Conservation (phyloP, 2,797 vertebrate genomes). For the Antennarius maculatus region DNA sequence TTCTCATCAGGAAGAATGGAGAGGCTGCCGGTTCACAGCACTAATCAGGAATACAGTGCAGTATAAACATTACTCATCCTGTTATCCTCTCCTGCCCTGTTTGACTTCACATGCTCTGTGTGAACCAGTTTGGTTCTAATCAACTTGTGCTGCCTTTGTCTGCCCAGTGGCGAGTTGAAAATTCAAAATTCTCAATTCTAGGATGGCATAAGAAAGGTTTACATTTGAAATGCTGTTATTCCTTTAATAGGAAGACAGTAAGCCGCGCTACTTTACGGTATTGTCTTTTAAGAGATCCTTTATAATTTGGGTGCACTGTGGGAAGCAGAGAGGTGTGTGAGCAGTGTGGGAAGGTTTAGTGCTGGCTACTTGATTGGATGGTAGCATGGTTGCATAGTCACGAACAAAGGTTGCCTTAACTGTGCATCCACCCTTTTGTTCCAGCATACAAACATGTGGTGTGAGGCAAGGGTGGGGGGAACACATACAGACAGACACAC, state of each 20-base stretch:
- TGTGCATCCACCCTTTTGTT: conserved; percentile 79
- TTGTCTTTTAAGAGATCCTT: conserved; percentile 38
- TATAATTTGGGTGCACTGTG: conserved; percentile 57
- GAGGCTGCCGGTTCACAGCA: conserved; percentile 51
- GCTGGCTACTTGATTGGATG: conserved; percentile 71
- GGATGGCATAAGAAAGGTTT: conserved; percentile 7
- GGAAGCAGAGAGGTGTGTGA: conserved; percentile 60
- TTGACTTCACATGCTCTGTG: conserved; percentile 53
- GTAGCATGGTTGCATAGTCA: conserved; percentile 81
- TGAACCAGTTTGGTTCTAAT: conserved; percentile 37
- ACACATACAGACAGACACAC: conserved; percentile 46
- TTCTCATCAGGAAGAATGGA: conserved; percentile 65
- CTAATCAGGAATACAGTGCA: conserved; percentile 57
- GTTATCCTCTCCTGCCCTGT: conserved; percentile 55
- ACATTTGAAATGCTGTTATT: neutral
- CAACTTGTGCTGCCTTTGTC: conserved; percentile 17
- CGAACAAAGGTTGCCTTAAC: conserved; percentile 82
- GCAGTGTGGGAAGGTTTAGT: conserved; percentile 64
- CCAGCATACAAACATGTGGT: conserved; percentile 68
- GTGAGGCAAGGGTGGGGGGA: conserved; percentile 35
- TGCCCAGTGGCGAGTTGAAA: neutral
- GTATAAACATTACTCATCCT: conserved; percentile 70
- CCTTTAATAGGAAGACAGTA: neutral
- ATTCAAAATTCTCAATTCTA: neutral
- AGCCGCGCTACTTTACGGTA: conserved; percentile 11